These are phyloP conservation scores for Andrena bicolor DNA, from an alignment of 2,888 invertebrate genomes.

Conservation along the genomic window DNA sequence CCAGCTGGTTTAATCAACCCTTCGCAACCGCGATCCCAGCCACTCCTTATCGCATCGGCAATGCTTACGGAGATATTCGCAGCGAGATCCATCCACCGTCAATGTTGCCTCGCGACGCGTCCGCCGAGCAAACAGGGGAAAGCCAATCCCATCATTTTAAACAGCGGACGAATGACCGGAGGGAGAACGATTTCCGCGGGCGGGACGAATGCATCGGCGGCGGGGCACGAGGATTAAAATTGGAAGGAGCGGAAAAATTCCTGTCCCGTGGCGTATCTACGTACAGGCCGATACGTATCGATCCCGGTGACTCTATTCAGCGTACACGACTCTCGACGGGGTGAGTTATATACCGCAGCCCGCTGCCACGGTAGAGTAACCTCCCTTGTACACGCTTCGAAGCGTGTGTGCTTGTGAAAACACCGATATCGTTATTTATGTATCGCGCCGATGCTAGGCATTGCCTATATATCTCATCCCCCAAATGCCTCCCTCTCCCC, in stretches of 20 bases:
- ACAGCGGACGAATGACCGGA: constrained; percentile 40
- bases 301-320: constrained; percentile 79
- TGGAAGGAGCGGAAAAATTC: constrained; percentile 59
- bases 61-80: not conserved
- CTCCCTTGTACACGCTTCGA: constrained; percentile 76
- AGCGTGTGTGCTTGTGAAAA: constrained; percentile 80
- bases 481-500: constrained; percentile 50
- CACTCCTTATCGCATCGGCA: too few relatives aligned
- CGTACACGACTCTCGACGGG: constrained; percentile 79
- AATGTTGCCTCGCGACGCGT: constrained; percentile 23
- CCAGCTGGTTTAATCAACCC: too few relatives aligned
- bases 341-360: constrained; percentile 74
- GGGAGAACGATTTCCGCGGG: constrained; percentile 47
- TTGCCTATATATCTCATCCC: constrained; percentile 66
- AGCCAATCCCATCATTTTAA: constrained; percentile 51
- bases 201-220: constrained; percentile 30
- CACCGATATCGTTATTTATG: constrained; percentile 84
- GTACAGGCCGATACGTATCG: constrained; percentile 79
- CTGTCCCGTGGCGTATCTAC: constrained; percentile 73
- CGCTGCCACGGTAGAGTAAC: constrained; percentile 76
- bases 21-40: too few relatives aligned
- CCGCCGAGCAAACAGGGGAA: constrained; percentile 14
- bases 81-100: not conserved
- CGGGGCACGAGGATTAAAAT: constrained; percentile 40
- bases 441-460: constrained; percentile 75